These are phyloP conservation scores for Adineta ricciae DNA, from an alignment of 2,888 invertebrate species.

Conservation along the genomic window DNA sequence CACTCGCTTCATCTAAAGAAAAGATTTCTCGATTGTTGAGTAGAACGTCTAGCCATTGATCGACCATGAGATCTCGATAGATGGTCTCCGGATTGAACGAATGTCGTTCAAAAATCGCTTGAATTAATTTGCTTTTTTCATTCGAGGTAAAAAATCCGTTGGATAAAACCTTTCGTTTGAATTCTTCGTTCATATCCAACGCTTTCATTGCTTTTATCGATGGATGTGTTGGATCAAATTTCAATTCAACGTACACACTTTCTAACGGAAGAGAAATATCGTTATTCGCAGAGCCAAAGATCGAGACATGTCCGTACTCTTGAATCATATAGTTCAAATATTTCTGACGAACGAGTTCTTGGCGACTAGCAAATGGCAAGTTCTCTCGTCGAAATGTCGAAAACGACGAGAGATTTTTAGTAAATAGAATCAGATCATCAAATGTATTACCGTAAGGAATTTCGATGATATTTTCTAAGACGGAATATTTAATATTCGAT, in stretches of 20 bases:
- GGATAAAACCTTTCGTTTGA: background rate
- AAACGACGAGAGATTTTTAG: background rate
- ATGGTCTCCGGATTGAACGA: background rate
- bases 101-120: background rate
- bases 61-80: background rate
- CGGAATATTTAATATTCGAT: background rate
- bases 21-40: background rate
- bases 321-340: background rate
- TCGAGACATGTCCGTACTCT: background rate
- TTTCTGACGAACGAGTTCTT: background rate
- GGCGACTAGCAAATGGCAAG: background rate
- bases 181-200: background rate
- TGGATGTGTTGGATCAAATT: constrained; percentile 9
- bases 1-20: background rate
- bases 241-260: background rate
- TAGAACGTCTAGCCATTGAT: background rate
- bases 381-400: background rate
- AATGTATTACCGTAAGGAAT: background rate
- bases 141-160: background rate
- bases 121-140: background rate
- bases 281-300: background rate
- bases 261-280: background rate
- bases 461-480: background rate
- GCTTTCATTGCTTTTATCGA: background rate
- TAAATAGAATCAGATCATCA: background rate